Evolutionary conservation across 2,797 vertebrate species (phyloP).

Genomic region (Danio tinwini): DNA sequence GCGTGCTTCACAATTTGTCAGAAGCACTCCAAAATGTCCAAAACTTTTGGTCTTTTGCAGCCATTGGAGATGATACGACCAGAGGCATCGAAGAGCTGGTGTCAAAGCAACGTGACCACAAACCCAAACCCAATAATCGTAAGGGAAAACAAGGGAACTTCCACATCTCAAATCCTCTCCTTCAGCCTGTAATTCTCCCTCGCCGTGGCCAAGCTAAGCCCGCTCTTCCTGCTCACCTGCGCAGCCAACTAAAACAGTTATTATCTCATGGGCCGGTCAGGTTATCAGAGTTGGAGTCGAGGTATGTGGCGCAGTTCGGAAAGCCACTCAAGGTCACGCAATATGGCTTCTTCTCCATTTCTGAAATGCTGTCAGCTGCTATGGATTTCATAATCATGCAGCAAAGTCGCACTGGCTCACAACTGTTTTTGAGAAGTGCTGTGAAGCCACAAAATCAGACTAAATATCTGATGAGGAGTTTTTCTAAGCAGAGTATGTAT

Average conservation of each 20-base stretch:
- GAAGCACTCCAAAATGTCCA: too few relatives aligned
- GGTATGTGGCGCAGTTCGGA: slow-evolving; percentile 81
- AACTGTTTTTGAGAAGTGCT: slow-evolving; percentile 77
- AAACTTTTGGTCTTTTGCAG: slow-evolving; percentile 66
- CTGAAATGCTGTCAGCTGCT: slow-evolving; percentile 81
- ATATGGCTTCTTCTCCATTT: slow-evolving; percentile 85
- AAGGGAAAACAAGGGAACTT: slow-evolving; percentile 11
- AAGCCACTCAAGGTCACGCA: slow-evolving; percentile 74
- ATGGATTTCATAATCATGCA: slow-evolving; percentile 79
- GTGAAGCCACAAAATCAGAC: background rate
- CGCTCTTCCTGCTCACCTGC: slow-evolving; percentile 78
- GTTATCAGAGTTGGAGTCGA: slow-evolving; percentile 81
- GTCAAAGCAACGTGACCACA: slow-evolving; percentile 78
- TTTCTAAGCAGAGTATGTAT: slow-evolving; percentile 15
- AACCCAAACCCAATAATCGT: slow-evolving; percentile 37
- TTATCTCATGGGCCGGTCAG: slow-evolving; percentile 81
- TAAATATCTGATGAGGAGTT: fast-evolving
- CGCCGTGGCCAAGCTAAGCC: slow-evolving; percentile 70
- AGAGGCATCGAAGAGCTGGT: slow-evolving; percentile 83
- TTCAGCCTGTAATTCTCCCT: slow-evolving; percentile 61
- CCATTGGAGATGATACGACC: slow-evolving; percentile 83
- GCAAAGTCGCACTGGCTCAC: slow-evolving; percentile 82
- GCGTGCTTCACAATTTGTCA: too few relatives aligned
- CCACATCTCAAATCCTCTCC: slow-evolving; percentile 53
- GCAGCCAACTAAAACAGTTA: slow-evolving; percentile 84